Evolutionary conservation across 2,888 invertebrate genomes (phyloP), one percentile per base, ranked within the genome.

Genomic region (Morpho achilles): DNA sequence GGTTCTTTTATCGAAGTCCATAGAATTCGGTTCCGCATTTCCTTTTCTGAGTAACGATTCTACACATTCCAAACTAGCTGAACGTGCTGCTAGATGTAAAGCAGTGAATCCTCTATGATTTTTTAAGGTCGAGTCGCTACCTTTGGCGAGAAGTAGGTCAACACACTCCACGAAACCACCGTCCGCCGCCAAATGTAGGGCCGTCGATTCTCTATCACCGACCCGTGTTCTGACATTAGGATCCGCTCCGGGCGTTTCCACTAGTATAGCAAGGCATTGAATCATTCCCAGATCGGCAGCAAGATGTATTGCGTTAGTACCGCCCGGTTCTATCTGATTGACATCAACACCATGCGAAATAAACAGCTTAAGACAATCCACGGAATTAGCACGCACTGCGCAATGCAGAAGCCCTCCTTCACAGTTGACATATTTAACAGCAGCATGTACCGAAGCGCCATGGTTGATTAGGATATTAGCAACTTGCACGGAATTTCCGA

Each of bases 101-200:
- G 97, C 95, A 0, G 96, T 96, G 74, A 96, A 97, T 8, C 95
- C 95, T 55, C 96, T 92, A 73, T 94, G 94, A 75, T 96, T 96
- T 70, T 93, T 93, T 46, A 94, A 85, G 66, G 94, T 93, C 0
- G 95, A 94, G 72, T 96, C 94, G 0, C 97, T 97, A 0, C 94
- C 94, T 69, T 94, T 94, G 7, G 93, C 91, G 45, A 97, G 74
- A 47, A 97, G 79, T 49, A 96, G 80, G 70, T 95, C 94, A 0
- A 97, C 93, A 70, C 96, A 96, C 55, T 97, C 96, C 8, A 93
- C 93, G 74, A 96, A 96, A 1, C 97, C 97, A 58, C 96, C 96
- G 75, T 97, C 97, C 0, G 97, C 97, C 0, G 97, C 97, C 64
- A 97, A 86, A 87, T 98, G 98, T 57, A 97, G 75, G 0, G 96